These are phyloP conservation scores for Gadopsis bispinosus DNA, from an alignment of 2,797 vertebrate species.

Conservation along the genomic window DNA sequence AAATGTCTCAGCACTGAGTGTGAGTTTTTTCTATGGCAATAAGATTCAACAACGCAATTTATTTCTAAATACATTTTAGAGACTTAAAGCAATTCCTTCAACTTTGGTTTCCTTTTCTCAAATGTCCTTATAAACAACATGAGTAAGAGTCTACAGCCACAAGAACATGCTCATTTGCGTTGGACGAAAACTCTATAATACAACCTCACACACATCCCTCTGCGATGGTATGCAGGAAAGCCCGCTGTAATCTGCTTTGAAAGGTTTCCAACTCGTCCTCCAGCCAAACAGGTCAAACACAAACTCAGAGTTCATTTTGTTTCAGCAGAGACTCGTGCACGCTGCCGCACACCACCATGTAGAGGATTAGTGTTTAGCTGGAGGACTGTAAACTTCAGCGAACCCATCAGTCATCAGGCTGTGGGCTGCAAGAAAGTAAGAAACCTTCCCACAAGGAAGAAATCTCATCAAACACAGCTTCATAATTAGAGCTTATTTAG, in stretches of 20 bases:
- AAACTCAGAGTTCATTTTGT: slow-evolving; percentile 7
- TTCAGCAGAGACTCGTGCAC: background rate
- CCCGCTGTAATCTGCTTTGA: slow-evolving; percentile 39
- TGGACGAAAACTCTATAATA: background rate
- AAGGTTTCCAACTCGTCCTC: slow-evolving; percentile 25
- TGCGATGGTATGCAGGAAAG: slow-evolving; percentile 16
- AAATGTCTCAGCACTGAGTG: background rate
- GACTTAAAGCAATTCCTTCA: no score
- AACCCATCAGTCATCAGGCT: slow-evolving; percentile 3
- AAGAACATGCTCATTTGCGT: background rate
- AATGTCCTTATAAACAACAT: background rate
- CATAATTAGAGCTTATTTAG: background rate
- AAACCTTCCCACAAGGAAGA: background rate
- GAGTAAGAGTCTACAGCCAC: background rate
- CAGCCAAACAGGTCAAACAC: slow-evolving; percentile 24
- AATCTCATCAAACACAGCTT: background rate
- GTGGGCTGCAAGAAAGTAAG: background rate
- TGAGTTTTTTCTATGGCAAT: background rate
- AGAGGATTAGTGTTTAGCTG: background rate
- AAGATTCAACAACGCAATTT: background rate
- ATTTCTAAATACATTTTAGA: background rate
- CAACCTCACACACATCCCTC: background rate
- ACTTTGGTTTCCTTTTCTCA: background rate
- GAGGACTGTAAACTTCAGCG: background rate
- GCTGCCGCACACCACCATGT: background rate